These are phyloP conservation scores for Solenodon paradoxus DNA, from an alignment of 2,113 vertebrate genomes.

Conservation along the genomic window DNA sequence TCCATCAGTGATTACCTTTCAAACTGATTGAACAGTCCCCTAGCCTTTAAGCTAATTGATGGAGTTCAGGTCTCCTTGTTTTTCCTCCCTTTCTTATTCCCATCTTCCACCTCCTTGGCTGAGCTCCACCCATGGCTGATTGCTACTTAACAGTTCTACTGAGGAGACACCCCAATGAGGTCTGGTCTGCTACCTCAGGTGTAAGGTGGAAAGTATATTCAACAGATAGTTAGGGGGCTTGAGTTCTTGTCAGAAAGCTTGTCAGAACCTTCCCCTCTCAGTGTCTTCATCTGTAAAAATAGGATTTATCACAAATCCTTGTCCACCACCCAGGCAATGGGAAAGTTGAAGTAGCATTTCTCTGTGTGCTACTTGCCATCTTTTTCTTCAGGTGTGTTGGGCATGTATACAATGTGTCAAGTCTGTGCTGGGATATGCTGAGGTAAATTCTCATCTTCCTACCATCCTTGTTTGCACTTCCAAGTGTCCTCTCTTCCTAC, in stretches of 20 bases:
- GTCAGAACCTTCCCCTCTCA: neutral
- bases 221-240: neutral
- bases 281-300: constrained; percentile 1
- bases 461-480: neutral
- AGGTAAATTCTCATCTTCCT: neutral
- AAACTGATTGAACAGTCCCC: too few species aligned
- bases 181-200: neutral
- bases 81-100: too few species aligned
- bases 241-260: neutral
- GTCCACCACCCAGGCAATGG: neutral
- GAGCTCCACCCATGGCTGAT: too few species aligned
- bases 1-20: too few species aligned
- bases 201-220: neutral
- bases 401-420: neutral
- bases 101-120: too few species aligned
- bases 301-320: neutral
- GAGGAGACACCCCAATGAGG: neutral
- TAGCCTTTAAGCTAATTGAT: too few species aligned
- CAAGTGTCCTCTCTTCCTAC: neutral
- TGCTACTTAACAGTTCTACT: too few species aligned
- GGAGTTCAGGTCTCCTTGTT: too few species aligned
- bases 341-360: neutral
- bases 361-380: neutral
- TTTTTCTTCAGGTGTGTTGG: neutral
- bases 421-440: neutral